Evolutionary conservation across 2,888 invertebrate genomes (phyloP), one percentile per base, ranked within the genome.

Genomic region (Cantharis rufa): DNA sequence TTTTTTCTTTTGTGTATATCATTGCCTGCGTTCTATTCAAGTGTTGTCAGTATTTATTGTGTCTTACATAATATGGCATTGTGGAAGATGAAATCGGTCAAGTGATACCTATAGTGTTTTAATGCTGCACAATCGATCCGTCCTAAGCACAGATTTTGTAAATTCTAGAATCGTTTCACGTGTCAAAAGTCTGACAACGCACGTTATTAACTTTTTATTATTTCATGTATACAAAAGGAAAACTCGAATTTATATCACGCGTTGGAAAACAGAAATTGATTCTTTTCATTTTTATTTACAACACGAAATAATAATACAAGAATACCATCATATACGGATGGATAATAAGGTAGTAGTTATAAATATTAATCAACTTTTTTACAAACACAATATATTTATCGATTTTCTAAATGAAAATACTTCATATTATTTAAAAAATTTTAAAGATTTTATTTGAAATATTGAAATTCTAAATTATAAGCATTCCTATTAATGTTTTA

Each of bases 151-250:
- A 66, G 24, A 24, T 21, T 21, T 66, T 66, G 64, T 66, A 24
- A 66, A 66, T 66, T 66, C 64, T 24, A 66, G 24, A 66, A 66
- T 24, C 64, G 64, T 24, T 66, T 66, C 64, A 66, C 64, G 64
- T 66, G 64, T 66, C 64, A 66, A 66, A 48, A 66, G 64, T 66
- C 64, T 66, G 18, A 18, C 64, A 66, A 21, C 64, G 64, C 64
- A 66, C 64, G 64, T 66, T 66, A 66, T 66, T 66, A 66, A 66
- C 18, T 66, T 66, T 66, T 66, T 66, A 66, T 66, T 66, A 66
- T 66, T 66, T 66, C 24, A 24, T 66, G 64, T 66, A 66, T 66
- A 66, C 64, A 66, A 66, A 66, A 66, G 64, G 18, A 66, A 66
- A 66, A 18, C 24, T 66, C 21, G 64, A 66, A 24, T 66, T 66